phyloP scores from a whole-genome alignment of 2,888 invertebrate species.

The Limenitis arthemis region DNA sequence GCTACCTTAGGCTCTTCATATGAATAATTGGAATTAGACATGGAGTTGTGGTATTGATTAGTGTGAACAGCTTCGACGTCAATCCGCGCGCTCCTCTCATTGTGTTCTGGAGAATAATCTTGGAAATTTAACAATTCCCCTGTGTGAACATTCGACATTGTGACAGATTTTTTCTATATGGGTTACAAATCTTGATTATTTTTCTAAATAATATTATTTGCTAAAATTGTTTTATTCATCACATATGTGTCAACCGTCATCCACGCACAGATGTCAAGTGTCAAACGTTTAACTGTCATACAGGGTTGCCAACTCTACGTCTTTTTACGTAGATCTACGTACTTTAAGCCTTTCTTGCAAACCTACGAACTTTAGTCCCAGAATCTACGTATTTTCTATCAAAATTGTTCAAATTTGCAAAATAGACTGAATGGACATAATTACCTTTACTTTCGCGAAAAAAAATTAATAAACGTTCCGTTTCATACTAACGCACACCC shows the following conservation, averaged over 20 bases:
- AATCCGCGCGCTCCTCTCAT: slow-evolving; percentile 74
- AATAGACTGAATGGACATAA: background rate
- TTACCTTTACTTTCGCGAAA: too few species aligned
- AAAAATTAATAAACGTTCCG: background rate
- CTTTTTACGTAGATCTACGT: slow-evolving; percentile 9
- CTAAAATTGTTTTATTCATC: too few species aligned
- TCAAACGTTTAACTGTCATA: too few species aligned
- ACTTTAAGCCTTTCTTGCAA: slow-evolving; percentile 5
- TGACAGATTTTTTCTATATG: background rate
- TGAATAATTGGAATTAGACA: slow-evolving; percentile 52
- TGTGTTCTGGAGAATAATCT: slow-evolving; percentile 76
- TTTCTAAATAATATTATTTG: background rate
- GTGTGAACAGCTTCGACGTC: slow-evolving; percentile 75
- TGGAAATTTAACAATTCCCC: slow-evolving; percentile 80
- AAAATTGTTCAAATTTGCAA: background rate
- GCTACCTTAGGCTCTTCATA: slow-evolving; percentile 49
- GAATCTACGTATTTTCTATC: slow-evolving; percentile 5
- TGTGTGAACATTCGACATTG: slow-evolving; percentile 61
- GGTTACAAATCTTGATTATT: background rate
- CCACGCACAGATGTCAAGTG: background rate
- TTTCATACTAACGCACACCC: background rate
- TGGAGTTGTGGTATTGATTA: slow-evolving; percentile 58
- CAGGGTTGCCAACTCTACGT: slow-evolving; percentile 10
- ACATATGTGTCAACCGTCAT: too few species aligned
- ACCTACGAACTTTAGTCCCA: slow-evolving; percentile 4